These are phyloP conservation scores for Lutjanus campechanus DNA, from an alignment of 2,797 vertebrate species.

Conservation along the genomic window DNA sequence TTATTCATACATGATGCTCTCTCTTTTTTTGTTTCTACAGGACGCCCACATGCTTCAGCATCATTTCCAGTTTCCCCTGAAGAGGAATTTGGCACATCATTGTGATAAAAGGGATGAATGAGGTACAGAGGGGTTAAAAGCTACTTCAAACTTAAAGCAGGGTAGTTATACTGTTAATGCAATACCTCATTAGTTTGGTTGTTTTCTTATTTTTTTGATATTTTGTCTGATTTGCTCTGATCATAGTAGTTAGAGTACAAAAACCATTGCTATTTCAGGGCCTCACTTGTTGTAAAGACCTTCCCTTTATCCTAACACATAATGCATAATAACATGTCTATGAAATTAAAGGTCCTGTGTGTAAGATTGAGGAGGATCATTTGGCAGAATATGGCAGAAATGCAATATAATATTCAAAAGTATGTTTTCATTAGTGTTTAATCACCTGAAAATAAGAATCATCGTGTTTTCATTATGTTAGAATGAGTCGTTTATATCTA, in stretches of 20 bases:
- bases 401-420: no score
- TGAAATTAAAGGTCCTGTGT: background rate
- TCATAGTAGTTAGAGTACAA: background rate
- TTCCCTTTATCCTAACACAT: background rate
- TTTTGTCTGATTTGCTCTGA: background rate
- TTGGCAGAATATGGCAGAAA: no score
- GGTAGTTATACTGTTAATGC: background rate
- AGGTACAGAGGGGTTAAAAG: slow-evolving; percentile 72
- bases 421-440: no score
- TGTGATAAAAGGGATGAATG: slow-evolving; percentile 85
- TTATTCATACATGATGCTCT: background rate
- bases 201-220: slow-evolving; percentile 1
- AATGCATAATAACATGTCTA: no score
- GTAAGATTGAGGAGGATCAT: no score
- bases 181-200: background rate
- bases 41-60: slow-evolving; percentile 62
- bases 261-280: background rate
- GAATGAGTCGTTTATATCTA: no score
- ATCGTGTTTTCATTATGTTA: no score
- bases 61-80: slow-evolving; percentile 63
- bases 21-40: slow-evolving; percentile 50
- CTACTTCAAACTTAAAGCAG: background rate
- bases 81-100: slow-evolving; percentile 74
- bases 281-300: background rate
- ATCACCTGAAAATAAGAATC: no score